Evolutionary conservation across 2,113 vertebrate genomes (phyloP), one percentile per base, ranked within the genome.

Genomic region (Ceuthmochares aereus): DNA sequence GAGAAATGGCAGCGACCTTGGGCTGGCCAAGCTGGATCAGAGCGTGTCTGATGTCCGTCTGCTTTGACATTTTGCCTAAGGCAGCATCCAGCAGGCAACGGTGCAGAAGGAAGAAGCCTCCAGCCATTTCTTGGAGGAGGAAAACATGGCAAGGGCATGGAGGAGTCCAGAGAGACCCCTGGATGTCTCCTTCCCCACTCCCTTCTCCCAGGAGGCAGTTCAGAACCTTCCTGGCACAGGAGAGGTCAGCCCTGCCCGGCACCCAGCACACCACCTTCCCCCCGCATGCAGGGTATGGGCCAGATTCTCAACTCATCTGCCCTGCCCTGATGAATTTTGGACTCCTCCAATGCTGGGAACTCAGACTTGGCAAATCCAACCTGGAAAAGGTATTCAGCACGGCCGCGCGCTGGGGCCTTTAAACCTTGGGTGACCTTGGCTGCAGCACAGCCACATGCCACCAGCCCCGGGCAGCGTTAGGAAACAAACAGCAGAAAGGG

Each of bases 371-470:
- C 92, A 90, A 40, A 79, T 4, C 52, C 43, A n/a, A 27, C 29
- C 52, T 5, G 77, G 84, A 25, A 18, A 14, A 34, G 58, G 59
- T 66, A 15, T 10, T 16, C 9, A 7, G 43, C 75, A n/a, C 0
- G 29, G 90, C 85, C 3, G 0, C 3, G 54, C 17, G 67, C 27
- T 1, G 6, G 32, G 32, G 76, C 63, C 84, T 34, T 63, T 5
- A 66, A 75, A 36, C 81, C 82, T 75, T 21, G 66, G 2, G 84
- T 59, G 95, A 94, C 94, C 96, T 97, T 97, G 96, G 92, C 92
- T 47, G 92, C 78, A 23, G 56, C 92, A 5, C 66, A 42, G 87
- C 93, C 95, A 34, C 69, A 9, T 12, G 89, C 56, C 78, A 79
- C 58, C 88, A 26, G 84, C 74, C 42, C 76, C 6, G 2, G 80